These are phyloP conservation scores for Enteromius viviparus DNA, from an alignment of 2,797 vertebrate species.

Conservation along the genomic window DNA sequence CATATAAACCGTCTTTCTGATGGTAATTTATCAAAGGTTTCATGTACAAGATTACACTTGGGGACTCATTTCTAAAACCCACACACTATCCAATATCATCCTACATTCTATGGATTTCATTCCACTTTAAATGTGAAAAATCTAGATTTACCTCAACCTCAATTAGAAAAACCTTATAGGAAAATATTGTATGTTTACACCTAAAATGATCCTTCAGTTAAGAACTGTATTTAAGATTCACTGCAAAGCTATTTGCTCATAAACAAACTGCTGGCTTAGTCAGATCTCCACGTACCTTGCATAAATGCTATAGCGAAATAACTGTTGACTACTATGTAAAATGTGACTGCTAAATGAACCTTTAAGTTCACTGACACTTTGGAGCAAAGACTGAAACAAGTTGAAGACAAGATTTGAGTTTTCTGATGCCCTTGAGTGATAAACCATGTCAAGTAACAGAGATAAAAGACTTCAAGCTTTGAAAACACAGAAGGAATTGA, in stretches of 20 bases:
- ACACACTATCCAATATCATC: neutral
- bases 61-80: slow-evolving; percentile 3
- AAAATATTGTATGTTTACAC: neutral
- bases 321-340: neutral
- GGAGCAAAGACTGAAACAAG: neutral
- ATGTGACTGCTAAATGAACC: neutral
- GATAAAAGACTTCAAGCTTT: slow-evolving; percentile 21
- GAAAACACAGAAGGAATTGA: neutral
- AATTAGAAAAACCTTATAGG: neutral
- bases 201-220: neutral
- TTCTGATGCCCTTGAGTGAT: neutral
- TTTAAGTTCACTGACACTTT: slow-evolving; percentile 17
- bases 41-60: neutral
- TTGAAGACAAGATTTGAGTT: neutral
- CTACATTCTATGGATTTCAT: neutral
- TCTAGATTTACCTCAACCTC: no score
- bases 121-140: neutral
- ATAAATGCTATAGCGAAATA: neutral
- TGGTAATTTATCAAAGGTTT: neutral
- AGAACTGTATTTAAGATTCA: neutral
- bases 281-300: neutral
- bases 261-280: neutral
- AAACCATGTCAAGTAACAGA: slow-evolving; percentile 16
- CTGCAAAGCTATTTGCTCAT: neutral
- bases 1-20: neutral